phyloP scores from a whole-genome alignment of 2,797 vertebrate genomes.

The Epinephelus coioides region DNA sequence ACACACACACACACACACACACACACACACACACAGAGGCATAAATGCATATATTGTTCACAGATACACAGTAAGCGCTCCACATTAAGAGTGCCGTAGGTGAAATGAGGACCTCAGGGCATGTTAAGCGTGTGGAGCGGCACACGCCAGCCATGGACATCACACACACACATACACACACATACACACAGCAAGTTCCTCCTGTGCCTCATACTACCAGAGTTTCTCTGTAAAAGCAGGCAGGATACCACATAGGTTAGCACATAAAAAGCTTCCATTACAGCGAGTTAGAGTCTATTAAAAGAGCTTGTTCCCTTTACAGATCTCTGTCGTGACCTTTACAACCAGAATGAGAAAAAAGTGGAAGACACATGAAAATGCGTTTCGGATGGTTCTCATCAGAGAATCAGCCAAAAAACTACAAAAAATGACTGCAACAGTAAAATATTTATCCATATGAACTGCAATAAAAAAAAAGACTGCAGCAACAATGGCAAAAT shows the following conservation, averaged over 20 bases:
- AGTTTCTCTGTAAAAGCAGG: constrained; percentile 11
- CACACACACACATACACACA: constrained; percentile 19
- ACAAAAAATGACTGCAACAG: not conserved
- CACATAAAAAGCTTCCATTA: constrained; percentile 45
- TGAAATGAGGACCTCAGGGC: constrained; percentile 81
- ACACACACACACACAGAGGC: constrained; percentile 27
- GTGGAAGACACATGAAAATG: not conserved
- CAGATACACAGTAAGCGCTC: constrained; percentile 36
- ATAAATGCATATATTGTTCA: constrained; percentile 70
- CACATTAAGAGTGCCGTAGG: constrained; percentile 70
- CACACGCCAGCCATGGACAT: constrained; percentile 50
- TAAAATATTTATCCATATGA: not conserved
- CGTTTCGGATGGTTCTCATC: not conserved
- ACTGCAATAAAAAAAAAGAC: not conserved
- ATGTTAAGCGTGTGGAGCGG: constrained; percentile 76
- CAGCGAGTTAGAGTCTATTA: constrained; percentile 40
- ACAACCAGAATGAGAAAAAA: constrained; percentile 8
- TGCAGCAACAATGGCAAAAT: not conserved
- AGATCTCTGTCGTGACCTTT: constrained; percentile 41
- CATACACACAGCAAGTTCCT: constrained; percentile 19
- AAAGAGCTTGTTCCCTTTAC: constrained; percentile 35
- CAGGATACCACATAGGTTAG: constrained; percentile 3
- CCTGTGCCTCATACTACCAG: constrained; percentile 3
- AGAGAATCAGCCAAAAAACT: not conserved
- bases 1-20: constrained; percentile 26